Evolutionary conservation across 2,888 invertebrate species (phyloP).

Genomic region (Lasioglossum malachurum): DNA sequence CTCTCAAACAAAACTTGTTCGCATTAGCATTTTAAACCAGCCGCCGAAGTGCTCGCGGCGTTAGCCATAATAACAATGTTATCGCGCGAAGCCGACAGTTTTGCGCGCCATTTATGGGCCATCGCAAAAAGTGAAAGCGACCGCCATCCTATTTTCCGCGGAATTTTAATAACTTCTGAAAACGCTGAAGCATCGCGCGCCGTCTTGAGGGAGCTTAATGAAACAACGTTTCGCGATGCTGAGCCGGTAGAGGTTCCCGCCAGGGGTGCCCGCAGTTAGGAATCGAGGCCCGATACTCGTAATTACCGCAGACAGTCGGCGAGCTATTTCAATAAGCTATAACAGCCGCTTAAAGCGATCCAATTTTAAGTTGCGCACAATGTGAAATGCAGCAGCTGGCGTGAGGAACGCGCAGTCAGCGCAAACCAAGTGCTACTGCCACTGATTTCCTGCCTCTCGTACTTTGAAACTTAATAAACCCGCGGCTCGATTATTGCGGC

Average conservation of each 20-base stretch:
- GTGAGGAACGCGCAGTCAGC: slow-evolving; percentile 57
- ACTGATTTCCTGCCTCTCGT: slow-evolving; percentile 36
- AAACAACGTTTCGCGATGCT: slow-evolving; percentile 23
- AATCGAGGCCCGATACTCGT: slow-evolving; percentile 53
- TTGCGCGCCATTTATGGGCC: slow-evolving; percentile 30
- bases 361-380: slow-evolving; percentile 57
- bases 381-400: slow-evolving; percentile 60
- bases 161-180: slow-evolving; percentile 29
- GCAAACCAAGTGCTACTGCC: slow-evolving; percentile 53
- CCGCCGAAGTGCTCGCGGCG: slow-evolving; percentile 20
- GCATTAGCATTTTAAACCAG: slow-evolving; percentile 37
- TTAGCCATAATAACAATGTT: slow-evolving; percentile 46
- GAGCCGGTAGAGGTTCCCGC: neutral
- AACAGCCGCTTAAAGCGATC: slow-evolving; percentile 49
- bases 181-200: slow-evolving; percentile 27
- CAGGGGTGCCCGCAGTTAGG: slow-evolving; percentile 2
- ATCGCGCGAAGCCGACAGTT: slow-evolving; percentile 16
- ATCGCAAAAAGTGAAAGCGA: slow-evolving; percentile 1
- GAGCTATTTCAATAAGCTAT: slow-evolving; percentile 54
- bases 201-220: neutral
- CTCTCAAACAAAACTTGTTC: slow-evolving; percentile 16
- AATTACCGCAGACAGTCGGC: slow-evolving; percentile 40
- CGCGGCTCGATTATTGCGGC: slow-evolving; percentile 58
- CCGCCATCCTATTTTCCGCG: neutral
- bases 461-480: slow-evolving; percentile 60